A percentile compares a stretch with the other conserved stretches of the same genome.
Evolutionary conservation across 2,113 vertebrate species (phyloP).

Genomic region (Phrynosoma platyrhinos): DNA sequence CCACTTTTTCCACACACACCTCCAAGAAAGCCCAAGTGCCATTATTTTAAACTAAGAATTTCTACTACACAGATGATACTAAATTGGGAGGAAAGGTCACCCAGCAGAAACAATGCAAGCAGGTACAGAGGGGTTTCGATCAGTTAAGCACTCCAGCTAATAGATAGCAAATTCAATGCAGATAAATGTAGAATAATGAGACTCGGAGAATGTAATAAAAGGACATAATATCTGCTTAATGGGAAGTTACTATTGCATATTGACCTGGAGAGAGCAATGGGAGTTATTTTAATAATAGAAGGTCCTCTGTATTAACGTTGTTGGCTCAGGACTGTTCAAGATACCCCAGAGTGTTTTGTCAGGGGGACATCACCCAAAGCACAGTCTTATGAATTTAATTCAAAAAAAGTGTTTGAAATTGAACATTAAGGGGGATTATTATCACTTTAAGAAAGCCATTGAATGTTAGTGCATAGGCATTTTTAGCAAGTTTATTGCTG

Average conservation of each 20-base stretch:
- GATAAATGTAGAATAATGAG: slow-evolving; percentile 86
- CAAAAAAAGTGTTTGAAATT: slow-evolving; percentile 74
- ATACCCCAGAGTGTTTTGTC: slow-evolving; percentile 68
- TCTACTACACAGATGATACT: slow-evolving; percentile 74
- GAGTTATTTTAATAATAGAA: slow-evolving; percentile 83
- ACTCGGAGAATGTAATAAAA: slow-evolving; percentile 81
- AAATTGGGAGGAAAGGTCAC: slow-evolving; percentile 84
- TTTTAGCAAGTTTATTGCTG: slow-evolving; percentile 71
- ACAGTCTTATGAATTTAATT: slow-evolving; percentile 67
- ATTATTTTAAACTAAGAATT: slow-evolving; percentile 74
- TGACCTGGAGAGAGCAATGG: slow-evolving; percentile 80
- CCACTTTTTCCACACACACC: slow-evolving; percentile 63
- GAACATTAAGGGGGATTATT: slow-evolving; percentile 73
- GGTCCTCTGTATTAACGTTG: slow-evolving; percentile 73
- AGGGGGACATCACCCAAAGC: slow-evolving; percentile 73
- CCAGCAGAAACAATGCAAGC: slow-evolving; percentile 76
- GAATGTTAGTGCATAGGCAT: slow-evolving; percentile 74
- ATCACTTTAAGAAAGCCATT: slow-evolving; percentile 35
- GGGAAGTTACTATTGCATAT: slow-evolving; percentile 77
- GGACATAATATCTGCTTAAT: slow-evolving; percentile 83
- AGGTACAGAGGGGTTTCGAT: slow-evolving; percentile 79
- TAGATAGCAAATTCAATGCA: slow-evolving; percentile 83
- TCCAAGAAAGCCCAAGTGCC: slow-evolving; percentile 68
- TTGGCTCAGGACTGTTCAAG: slow-evolving; percentile 74
- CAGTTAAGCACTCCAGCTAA: slow-evolving; percentile 79